Evolutionary conservation across 2,113 vertebrate genomes (phyloP).

Genomic region (Felis catus): F.catus_Fca126_mat1.0 CM031420.1:125153501-125154000

Average conservation of each 20-base stretch:
- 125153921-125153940: neutral
- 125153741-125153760: neutral
- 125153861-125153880: neutral
- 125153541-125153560: neutral
- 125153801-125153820: neutral
- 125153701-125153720: neutral
- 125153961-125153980: neutral
- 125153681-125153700: neutral
- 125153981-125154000: neutral
- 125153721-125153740: neutral
- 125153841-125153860: neutral
- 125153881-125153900: neutral
- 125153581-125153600: neutral
- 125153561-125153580: neutral
- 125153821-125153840: neutral
- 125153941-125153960: neutral
- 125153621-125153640: neutral
- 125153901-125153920: neutral
- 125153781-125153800: neutral
- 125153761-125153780: neutral
- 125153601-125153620: neutral
- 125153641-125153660: neutral
- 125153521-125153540: neutral
- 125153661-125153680: neutral
- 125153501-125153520: neutral